Percentiles rank a stretch among this genome's conserved stretches.
Evolutionary conservation across 2,888 invertebrate species (phyloP).

Genomic region (Trichopria drosophilae): DNA sequence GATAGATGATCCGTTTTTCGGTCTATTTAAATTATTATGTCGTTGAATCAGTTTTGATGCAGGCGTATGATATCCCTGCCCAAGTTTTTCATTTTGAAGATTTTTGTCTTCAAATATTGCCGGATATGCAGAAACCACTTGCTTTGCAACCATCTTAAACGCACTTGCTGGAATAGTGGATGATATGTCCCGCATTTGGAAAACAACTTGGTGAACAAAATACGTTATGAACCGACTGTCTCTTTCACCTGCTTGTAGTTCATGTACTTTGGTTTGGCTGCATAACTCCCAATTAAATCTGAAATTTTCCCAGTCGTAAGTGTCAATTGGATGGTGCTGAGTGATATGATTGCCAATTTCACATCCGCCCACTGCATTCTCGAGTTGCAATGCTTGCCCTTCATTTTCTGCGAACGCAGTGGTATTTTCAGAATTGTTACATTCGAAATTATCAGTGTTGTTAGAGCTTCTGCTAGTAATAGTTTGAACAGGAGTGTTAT

Average conservation of each 20-base stretch:
- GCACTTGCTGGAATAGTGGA: slow-evolving; percentile 4
- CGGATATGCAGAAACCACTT: slow-evolving; percentile 17
- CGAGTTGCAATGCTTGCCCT: not conserved
- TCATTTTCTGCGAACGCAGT: not conserved
- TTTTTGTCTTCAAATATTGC: slow-evolving; percentile 14
- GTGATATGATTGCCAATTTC: too few relatives aligned
- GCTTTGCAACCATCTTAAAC: slow-evolving; percentile 12
- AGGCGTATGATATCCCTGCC: slow-evolving; percentile 11
- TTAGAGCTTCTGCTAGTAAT: too few relatives aligned
- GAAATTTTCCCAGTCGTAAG: not conserved
- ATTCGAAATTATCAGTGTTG: too few relatives aligned
- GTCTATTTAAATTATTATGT: slow-evolving; percentile 14
- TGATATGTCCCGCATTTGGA: slow-evolving; percentile 1
- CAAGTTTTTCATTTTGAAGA: slow-evolving; percentile 7
- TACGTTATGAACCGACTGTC: not conserved
- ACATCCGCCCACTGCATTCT: too few relatives aligned
- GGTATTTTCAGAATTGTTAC: too few relatives aligned
- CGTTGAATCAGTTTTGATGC: slow-evolving; percentile 4
- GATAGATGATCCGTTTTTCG: not conserved
- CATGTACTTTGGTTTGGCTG: not conserved
- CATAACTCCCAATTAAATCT: not conserved
- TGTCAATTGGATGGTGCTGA: too few relatives aligned
- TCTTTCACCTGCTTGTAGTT: not conserved
- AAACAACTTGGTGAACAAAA: not conserved
- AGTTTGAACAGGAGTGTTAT: too few relatives aligned